A percentile compares a stretch with the other conserved stretches of the same genome.
Evolutionary conservation across 2,888 invertebrate species (phyloP).

Genomic region (Nomada flava): DNA sequence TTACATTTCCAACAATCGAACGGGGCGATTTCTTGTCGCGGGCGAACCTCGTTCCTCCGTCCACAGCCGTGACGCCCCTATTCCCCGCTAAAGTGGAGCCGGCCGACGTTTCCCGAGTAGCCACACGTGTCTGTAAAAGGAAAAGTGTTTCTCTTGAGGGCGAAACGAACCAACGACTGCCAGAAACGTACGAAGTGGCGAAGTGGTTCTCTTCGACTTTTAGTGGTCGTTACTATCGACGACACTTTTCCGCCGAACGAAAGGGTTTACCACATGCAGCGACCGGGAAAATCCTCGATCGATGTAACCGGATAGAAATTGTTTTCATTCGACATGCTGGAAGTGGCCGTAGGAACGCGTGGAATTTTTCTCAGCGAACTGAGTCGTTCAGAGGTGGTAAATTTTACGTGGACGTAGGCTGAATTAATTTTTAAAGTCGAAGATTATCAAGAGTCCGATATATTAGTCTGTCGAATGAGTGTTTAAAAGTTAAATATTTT

Average conservation of each 20-base stretch:
- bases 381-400: too few relatives aligned
- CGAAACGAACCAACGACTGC: slow-evolving; percentile 43
- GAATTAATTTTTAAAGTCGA: too few relatives aligned
- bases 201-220: slow-evolving; percentile 67
- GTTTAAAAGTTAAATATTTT: too few relatives aligned
- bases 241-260: slow-evolving; percentile 50
- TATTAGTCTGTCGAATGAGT: too few relatives aligned
- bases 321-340: slow-evolving; percentile 8
- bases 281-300: slow-evolving; percentile 30
- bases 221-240: slow-evolving; percentile 69
- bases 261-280: slow-evolving; percentile 49
- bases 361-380: too few relatives aligned
- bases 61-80: slow-evolving; percentile 29
- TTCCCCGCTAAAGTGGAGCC: slow-evolving; percentile 46
- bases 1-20: slow-evolving; percentile 55
- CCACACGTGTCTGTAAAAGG: slow-evolving; percentile 41
- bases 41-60: slow-evolving; percentile 14
- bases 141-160: neutral
- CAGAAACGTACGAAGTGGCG: slow-evolving; percentile 60
- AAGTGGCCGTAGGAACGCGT: too few relatives aligned
- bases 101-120: slow-evolving; percentile 61
- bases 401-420: too few relatives aligned
- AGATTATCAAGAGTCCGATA: too few relatives aligned
- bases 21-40: slow-evolving; percentile 43
- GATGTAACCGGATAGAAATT: slow-evolving; percentile 54